Base-by-base conservation (phyloP, 1,140 invertebrate genomes). In the Drosophila athabasca region DNA sequence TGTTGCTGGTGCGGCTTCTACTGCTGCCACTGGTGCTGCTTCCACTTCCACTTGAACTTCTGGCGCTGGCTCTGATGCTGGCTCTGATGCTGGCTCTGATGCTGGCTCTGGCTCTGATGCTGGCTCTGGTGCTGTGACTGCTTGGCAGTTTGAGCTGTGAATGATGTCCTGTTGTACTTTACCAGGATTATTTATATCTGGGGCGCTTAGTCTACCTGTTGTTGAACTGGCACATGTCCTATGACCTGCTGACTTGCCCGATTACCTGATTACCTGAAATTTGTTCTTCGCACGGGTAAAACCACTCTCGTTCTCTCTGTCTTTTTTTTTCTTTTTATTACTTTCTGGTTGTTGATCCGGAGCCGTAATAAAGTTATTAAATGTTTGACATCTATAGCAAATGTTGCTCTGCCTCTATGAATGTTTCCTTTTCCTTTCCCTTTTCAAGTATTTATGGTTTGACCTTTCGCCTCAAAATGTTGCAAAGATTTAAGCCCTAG, bases 151-250 rank as follows among this genome's bases (percentile, higher is more conserved):
- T 62, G 79, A 51, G 31, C 62, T 64, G 76, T 89, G 84, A 88
- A 88, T 88, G 83, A 88, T 88, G 83, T 89, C 71, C 84, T 79
- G 45, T 55, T 19, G 57, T 62, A 73, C 43, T 73, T 74, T 61
- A 53, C 71, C 71, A 76, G 79, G 75, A 89, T 83, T 89, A 88
- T 88, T 88, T 88, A 88, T 88, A 88, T 82, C 60, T 61, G 26
- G 35, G 65, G 81, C 72, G 62, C 62, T 78, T 59, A 66, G 61
- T 6, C 24, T 58, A 77, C 62, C 60, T 62, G 46, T 54, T 62
- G 44, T 54, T 50, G 44, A 0, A 5, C 17, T 19, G 19, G n/a
- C 44, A 17, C 19, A 39, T 13, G 8, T 43, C 62, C 59, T 43
- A 58, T 80, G 55, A 76, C 60, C 76, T 66, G 59, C 44, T 65